These are phyloP conservation scores for Otis tarda DNA, from an alignment of 2,113 vertebrate genomes.

Conservation along the genomic window DNA sequence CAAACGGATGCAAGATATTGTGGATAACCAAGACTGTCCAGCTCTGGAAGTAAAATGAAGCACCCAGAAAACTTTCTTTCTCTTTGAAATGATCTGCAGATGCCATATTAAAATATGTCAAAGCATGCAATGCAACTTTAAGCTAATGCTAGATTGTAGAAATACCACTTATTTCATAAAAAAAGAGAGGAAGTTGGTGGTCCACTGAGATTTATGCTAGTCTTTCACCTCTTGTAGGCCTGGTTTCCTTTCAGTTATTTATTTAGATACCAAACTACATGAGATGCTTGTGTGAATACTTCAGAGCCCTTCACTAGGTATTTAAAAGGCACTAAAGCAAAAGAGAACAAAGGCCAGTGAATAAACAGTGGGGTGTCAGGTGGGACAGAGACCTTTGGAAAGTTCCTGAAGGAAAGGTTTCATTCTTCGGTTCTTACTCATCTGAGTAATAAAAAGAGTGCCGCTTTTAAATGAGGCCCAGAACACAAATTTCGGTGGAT, in stretches of 20 bases:
- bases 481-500: neutral
- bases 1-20: slow-evolving; percentile 2
- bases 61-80: neutral
- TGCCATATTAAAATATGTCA: neutral
- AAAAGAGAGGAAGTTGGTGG: neutral
- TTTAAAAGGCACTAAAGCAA: neutral
- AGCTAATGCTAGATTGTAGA: neutral
- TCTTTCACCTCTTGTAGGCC: neutral
- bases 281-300: neutral
- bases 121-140: neutral
- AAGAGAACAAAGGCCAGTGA: neutral
- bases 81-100: neutral
- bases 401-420: neutral
- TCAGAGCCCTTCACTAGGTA: neutral
- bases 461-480: neutral
- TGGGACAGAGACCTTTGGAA: neutral
- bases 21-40: neutral
- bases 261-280: neutral
- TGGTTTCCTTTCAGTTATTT: neutral
- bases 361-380: accelerated
- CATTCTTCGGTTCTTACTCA: neutral
- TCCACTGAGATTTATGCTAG: neutral
- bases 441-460: neutral
- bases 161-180: neutral
- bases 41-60: neutral